These are phyloP conservation scores for Oreochromis niloticus DNA, from an alignment of 2,113 vertebrate species.

Conservation along the genomic window DNA sequence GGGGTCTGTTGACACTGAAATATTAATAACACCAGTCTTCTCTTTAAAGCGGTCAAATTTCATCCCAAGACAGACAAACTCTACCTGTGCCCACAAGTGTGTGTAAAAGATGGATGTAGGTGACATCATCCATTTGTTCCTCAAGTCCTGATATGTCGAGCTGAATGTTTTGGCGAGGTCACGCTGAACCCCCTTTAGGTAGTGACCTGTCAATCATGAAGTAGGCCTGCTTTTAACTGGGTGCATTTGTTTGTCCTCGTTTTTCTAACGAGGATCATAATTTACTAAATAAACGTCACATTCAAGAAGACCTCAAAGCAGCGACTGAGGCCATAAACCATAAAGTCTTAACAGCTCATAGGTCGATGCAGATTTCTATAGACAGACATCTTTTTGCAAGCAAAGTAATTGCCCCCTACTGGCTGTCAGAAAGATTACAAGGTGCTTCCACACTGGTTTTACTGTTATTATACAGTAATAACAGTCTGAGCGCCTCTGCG, in stretches of 20 bases:
- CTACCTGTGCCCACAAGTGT: background rate
- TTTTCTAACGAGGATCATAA: background rate
- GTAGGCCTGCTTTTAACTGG: background rate
- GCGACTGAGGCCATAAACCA: background rate
- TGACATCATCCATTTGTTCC: background rate
- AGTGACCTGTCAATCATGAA: background rate
- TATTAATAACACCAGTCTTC: background rate
- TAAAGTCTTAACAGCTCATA: background rate
- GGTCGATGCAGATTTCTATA: background rate
- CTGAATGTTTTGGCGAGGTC: background rate
- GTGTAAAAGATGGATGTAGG: background rate
- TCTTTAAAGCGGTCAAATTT: background rate
- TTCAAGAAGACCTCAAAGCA: background rate
- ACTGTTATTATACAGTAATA: background rate
- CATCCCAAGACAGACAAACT: background rate
- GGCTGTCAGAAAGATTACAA: background rate
- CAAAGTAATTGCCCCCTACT: background rate
- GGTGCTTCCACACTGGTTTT: fast-evolving
- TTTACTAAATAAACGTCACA: fast-evolving
- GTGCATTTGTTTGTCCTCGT: background rate
- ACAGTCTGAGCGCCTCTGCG: background rate
- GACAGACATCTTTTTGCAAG: background rate
- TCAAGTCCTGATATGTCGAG: background rate
- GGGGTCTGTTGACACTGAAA: background rate
- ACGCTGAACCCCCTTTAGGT: background rate